phyloP scores from a whole-genome alignment of 1,140 invertebrate species.

The Drosophila guanche region DNA sequence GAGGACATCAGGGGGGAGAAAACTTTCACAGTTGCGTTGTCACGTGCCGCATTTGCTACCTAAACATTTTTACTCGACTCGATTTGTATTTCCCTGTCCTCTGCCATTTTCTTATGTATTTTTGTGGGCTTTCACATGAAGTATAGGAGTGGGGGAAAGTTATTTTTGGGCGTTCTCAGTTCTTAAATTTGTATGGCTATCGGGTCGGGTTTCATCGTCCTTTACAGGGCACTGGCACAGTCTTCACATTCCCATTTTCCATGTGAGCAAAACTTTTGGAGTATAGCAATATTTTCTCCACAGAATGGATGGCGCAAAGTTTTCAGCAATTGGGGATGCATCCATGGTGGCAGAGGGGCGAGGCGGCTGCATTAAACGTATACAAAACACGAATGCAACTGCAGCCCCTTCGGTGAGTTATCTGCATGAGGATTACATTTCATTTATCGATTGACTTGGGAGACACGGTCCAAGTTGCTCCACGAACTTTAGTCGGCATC shows the following conservation, averaged over 20 bases:
- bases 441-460: slow-evolving; percentile 76
- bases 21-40: slow-evolving; percentile 71
- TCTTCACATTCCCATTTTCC: background rate
- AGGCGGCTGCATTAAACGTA: slow-evolving; percentile 47
- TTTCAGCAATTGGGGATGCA: slow-evolving; percentile 34
- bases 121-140: background rate
- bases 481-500: slow-evolving; percentile 44
- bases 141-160: background rate
- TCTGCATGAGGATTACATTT: slow-evolving; percentile 70
- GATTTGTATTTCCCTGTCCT: slow-evolving; percentile 30
- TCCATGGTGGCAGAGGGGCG: background rate
- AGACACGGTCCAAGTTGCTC: slow-evolving; percentile 45
- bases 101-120: slow-evolving; percentile 26
- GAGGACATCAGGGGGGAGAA: background rate
- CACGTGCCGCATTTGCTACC: slow-evolving; percentile 69
- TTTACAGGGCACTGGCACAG: too few species aligned
- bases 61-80: slow-evolving; percentile 60
- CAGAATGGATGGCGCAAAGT: slow-evolving; percentile 64
- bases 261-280: slow-evolving; percentile 60
- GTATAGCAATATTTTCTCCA: slow-evolving; percentile 49
- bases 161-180: too few species aligned
- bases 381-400: slow-evolving; percentile 60
- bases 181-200: too few species aligned
- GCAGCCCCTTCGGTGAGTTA: slow-evolving; percentile 4
- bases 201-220: too few species aligned